A percentile compares a stretch with the other conserved stretches of the same genome.
phyloP scores from a whole-genome alignment of 2,888 invertebrate genomes.

The Aspidiotus rigidus region DNA sequence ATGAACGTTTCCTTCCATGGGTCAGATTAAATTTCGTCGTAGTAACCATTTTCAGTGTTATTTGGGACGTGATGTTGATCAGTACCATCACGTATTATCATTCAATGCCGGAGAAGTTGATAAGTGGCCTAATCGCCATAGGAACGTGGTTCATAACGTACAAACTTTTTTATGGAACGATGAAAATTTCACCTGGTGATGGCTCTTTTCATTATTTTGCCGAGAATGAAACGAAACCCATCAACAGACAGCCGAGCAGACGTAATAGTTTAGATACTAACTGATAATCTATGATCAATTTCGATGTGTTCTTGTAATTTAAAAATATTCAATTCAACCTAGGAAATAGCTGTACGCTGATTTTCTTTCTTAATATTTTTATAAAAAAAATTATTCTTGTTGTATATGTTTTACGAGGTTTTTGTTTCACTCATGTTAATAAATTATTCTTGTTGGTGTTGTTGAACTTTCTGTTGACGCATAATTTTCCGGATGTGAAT shows the following conservation, averaged over 20 bases:
- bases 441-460: no score
- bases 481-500: no score
- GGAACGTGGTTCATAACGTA: conserved; percentile 86
- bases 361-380: no score
- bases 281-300: no score
- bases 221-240: not conserved
- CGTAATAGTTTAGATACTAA: not conserved
- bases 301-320: no score
- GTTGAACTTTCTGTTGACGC: no score
- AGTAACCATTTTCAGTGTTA: conserved; percentile 65
- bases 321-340: no score
- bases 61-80: conserved; percentile 94
- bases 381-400: no score
- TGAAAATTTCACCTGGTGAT: not conserved
- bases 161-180: conserved; percentile 58
- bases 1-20: conserved; percentile 69
- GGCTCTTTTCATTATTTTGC: not conserved
- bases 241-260: not conserved
- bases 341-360: no score
- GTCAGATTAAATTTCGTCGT: conserved; percentile 67
- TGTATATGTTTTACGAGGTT: no score
- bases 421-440: no score
- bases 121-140: conserved; percentile 78
- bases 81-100: conserved; percentile 92
- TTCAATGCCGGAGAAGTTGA: conserved; percentile 87